These are phyloP conservation scores for Myripristis jacobus DNA, from an alignment of 2,797 vertebrate genomes.

Conservation along the genomic window DNA sequence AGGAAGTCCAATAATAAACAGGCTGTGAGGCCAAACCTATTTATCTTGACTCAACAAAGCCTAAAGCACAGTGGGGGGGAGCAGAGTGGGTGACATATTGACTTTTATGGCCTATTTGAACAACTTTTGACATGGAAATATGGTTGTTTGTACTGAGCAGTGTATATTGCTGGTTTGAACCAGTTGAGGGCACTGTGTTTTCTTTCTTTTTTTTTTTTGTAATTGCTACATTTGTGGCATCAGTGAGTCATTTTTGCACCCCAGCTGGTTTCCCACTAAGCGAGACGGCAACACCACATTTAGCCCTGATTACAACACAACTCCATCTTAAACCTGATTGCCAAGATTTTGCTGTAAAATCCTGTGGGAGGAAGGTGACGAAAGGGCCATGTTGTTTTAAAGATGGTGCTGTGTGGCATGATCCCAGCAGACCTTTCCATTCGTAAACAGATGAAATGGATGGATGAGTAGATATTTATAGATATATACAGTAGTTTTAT, in stretches of 20 bases:
- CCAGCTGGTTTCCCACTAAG: slow-evolving; percentile 73
- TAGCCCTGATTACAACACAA: slow-evolving; percentile 43
- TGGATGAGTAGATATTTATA: too few relatives aligned
- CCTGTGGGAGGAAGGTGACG: slow-evolving; percentile 48
- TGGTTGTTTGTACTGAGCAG: background rate
- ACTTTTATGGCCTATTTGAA: too few relatives aligned
- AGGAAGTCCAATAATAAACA: too few relatives aligned
- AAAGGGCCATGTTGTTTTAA: slow-evolving; percentile 54
- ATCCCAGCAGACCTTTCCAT: background rate
- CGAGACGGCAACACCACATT: slow-evolving; percentile 59
- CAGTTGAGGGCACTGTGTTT: slow-evolving; percentile 69
- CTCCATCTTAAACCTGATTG: slow-evolving; percentile 40
- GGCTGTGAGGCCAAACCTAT: too few relatives aligned
- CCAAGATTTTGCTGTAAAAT: slow-evolving; percentile 11
- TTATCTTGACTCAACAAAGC: too few relatives aligned
- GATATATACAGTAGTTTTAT: too few relatives aligned
- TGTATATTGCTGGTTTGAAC: slow-evolving; percentile 22
- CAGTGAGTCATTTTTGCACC: slow-evolving; percentile 54
- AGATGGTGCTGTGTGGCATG: slow-evolving; percentile 21
- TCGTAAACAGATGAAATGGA: background rate
- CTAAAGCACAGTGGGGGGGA: too few relatives aligned
- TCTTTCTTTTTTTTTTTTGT: slow-evolving; percentile 33
- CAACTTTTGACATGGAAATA: background rate
- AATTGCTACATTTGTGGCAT: background rate
- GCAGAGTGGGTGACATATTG: too few relatives aligned